These are phyloP conservation scores for Pachycephus smyrnensis DNA, from an alignment of 2,888 invertebrate species.

Conservation along the genomic window DNA sequence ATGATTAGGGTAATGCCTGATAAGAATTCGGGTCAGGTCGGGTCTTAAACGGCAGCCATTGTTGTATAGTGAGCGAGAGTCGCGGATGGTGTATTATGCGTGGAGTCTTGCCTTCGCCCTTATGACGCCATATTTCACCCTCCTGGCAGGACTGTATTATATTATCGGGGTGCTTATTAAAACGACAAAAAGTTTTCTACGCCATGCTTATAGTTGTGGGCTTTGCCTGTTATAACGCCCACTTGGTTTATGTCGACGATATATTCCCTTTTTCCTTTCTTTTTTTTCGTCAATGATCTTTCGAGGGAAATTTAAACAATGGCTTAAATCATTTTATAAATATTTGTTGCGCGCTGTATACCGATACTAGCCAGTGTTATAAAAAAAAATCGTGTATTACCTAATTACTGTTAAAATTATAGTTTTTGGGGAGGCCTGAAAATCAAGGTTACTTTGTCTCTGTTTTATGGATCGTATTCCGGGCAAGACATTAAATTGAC, in stretches of 20 bases:
- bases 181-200: background rate
- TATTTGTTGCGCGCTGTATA: background rate
- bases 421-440: background rate
- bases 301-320: background rate
- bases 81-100: background rate
- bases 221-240: background rate
- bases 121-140: background rate
- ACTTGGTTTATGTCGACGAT: background rate
- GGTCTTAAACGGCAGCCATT: background rate
- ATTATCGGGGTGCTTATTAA: constrained; percentile 2
- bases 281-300: background rate
- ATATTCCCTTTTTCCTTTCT: background rate
- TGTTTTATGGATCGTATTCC: background rate
- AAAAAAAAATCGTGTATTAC: background rate
- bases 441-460: background rate
- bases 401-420: background rate
- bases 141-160: background rate
- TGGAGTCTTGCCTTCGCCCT: background rate
- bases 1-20: background rate
- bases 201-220: background rate
- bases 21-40: background rate
- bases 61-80: background rate
- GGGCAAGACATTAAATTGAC: background rate
- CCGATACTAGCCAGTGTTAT: background rate
- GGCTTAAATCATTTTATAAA: background rate